Conservation (phyloP, 1,140 invertebrate species). For the Drosophila watanabei region DNA sequence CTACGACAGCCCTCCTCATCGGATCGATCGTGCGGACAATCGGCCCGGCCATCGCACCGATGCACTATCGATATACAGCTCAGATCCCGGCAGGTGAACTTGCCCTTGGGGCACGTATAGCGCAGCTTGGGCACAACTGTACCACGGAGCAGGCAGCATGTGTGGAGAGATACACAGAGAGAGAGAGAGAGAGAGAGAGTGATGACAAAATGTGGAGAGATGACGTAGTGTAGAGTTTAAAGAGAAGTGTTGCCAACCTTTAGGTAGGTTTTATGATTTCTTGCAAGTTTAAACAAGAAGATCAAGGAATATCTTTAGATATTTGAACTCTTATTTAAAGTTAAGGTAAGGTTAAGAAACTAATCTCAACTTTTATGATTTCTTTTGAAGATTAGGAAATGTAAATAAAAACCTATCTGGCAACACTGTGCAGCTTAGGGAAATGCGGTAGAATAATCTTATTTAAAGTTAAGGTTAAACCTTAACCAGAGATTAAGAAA, state of each 20-base stretch:
- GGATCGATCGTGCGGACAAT: slow-evolving; percentile 87
- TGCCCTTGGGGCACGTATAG: slow-evolving; percentile 86
- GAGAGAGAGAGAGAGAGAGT: slow-evolving; percentile 23
- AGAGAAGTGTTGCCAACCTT: not conserved
- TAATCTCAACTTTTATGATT: too few relatives aligned
- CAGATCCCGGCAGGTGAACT: slow-evolving; percentile 88
- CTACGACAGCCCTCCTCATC: slow-evolving; percentile 88
- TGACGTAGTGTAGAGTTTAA: not conserved
- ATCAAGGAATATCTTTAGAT: not conserved
- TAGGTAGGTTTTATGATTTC: not conserved
- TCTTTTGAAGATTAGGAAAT: not conserved
- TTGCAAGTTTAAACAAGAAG: not conserved
- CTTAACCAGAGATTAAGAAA: too few relatives aligned
- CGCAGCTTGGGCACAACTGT: slow-evolving; percentile 77
- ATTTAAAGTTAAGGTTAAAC: not conserved
- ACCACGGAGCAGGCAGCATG: slow-evolving; percentile 23
- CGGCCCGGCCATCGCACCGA: slow-evolving; percentile 86
- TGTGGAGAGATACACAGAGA: slow-evolving; percentile 17
- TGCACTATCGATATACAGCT: slow-evolving; percentile 90
- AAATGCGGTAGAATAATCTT: too few relatives aligned
- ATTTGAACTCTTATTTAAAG: too few relatives aligned
- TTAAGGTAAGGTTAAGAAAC: too few relatives aligned
- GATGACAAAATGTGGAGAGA: slow-evolving; percentile 1
- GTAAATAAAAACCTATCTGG: not conserved
- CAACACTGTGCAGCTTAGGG: too few relatives aligned